These are phyloP conservation scores for Drosophila pandora DNA, from an alignment of 1,140 invertebrate genomes.

Conservation along the genomic window DNA sequence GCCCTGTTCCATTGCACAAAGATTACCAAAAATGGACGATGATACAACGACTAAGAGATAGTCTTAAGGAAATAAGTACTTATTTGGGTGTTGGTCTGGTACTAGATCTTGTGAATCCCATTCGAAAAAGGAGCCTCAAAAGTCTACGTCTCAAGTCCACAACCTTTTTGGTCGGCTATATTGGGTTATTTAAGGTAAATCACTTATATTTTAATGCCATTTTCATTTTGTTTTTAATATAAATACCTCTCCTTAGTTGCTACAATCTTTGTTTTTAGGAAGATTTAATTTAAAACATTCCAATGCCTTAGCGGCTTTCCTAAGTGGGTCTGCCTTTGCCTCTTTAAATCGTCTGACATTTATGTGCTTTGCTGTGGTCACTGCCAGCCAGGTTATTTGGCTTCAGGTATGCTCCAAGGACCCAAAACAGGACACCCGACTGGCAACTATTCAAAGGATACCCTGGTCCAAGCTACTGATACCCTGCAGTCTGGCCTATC, in stretches of 20 bases:
- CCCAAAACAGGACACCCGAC: not conserved
- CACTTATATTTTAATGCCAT: not conserved
- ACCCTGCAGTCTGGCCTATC: constrained; percentile 40
- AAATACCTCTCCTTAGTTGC: constrained; percentile 11
- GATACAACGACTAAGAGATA: constrained; percentile 1
- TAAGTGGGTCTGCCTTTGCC: constrained; percentile 38
- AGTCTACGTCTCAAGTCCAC: constrained; percentile 34
- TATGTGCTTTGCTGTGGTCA: constrained; percentile 49
- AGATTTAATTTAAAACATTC: not conserved
- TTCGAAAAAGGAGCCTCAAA: constrained; percentile 4
- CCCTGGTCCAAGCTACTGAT: constrained; percentile 46
- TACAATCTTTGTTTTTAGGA: constrained; percentile 29
- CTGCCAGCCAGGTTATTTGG: constrained; percentile 55
- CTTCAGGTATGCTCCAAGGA: constrained; percentile 24
- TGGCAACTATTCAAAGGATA: constrained; percentile 23
- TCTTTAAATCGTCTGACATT: constrained; percentile 38
- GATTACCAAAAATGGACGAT: constrained; percentile 23
- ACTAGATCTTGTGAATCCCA: constrained; percentile 35
- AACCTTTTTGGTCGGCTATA: constrained; percentile 43
- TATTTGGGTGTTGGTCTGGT: constrained; percentile 51
- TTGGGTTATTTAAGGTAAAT: constrained; percentile 45
- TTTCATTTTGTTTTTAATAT: not conserved
- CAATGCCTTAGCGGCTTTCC: constrained; percentile 46
- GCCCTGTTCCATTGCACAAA: constrained; percentile 19
- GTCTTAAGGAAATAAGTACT: constrained; percentile 27